Evolutionary conservation across 2,113 vertebrate genomes (phyloP), one percentile per base, ranked within the genome.

Genomic region (Gavialis gangeticus): DNA sequence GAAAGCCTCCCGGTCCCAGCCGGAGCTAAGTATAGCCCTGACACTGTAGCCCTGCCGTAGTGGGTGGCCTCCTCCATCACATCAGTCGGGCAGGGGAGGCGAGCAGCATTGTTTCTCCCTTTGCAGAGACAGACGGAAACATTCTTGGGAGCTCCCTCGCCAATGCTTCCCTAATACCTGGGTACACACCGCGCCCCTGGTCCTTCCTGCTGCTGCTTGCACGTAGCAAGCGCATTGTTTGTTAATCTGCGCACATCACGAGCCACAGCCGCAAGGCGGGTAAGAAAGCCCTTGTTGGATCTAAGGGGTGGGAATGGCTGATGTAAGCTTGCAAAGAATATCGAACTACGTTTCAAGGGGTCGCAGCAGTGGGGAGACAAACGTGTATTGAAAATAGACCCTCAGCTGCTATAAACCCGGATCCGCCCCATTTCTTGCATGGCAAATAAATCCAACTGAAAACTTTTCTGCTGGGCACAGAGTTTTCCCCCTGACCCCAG

Each of bases 81-180:
- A 66, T 66, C 64, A 66, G 28, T 66, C 28, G 7, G 64, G 14
- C 28, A 15, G 15, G 14, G 8, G 28, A 18, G 64, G 28, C 64
- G 16, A n/a, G 28, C 64, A 6, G 28, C 64, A n/a, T 66, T 27
- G 16, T n/a, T 66, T 66, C 64, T 46, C 4, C 4, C 30, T 25
- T 59, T 57, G 25, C 59, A 85, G 13, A 37, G 62, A 59, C 63
- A 0, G 4, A 3, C 6, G 28, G 15, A 79, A n/a, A 66, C 91
- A 62, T 22, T 78, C 62, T 37, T 69, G 62, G 76, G 63, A 94
- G 5, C 13, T 5, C 34, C 18, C n/a, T n/a, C 28, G 15, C 9
- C 64, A 9, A 75, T 28, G 30, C 25, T 69, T 0, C 1, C 28
- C 58, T 18, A 63, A 37, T 19, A 34, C 1, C 4, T 2, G 24